A percentile compares a stretch with the other conserved stretches of the same genome.
These are phyloP conservation scores for Belonocnema kinseyi DNA, from an alignment of 1,140 invertebrate species.

Conservation along the genomic window DNA sequence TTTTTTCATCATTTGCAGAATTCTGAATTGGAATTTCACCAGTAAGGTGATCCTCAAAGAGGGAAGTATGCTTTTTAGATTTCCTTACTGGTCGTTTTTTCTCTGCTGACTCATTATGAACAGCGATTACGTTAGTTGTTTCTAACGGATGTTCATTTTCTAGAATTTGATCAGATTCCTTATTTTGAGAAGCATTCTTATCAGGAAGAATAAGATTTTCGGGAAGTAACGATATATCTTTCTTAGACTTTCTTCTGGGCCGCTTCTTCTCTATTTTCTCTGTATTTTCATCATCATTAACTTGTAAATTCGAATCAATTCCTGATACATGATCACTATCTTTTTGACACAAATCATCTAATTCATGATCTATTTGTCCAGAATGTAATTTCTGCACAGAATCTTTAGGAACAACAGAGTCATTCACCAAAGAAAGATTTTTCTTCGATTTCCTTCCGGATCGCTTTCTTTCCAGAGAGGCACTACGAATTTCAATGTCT, in stretches of 20 bases:
- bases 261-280: slow-evolving; percentile 33
- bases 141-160: slow-evolving; percentile 5
- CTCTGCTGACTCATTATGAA: slow-evolving; percentile 28
- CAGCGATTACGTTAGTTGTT: slow-evolving; percentile 26
- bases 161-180: slow-evolving; percentile 16
- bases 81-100: slow-evolving; percentile 41
- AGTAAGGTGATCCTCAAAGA: slow-evolving; percentile 33
- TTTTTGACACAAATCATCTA: background rate
- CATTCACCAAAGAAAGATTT: slow-evolving; percentile 34
- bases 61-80: slow-evolving; percentile 40
- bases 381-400: background rate
- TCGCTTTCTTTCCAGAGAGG: slow-evolving; percentile 7
- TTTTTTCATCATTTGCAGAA: background rate
- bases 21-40: background rate
- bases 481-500: background rate
- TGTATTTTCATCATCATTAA: slow-evolving; percentile 7
- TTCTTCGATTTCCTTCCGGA: slow-evolving; percentile 32
- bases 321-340: background rate
- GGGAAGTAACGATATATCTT: slow-evolving; percentile 4
- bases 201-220: background rate
- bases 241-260: slow-evolving; percentile 26
- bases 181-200: background rate
- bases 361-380: background rate
- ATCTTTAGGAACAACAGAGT: slow-evolving; percentile 45
- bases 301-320: background rate